These are phyloP conservation scores for Micrastur ruficollis DNA, from an alignment of 2,797 vertebrate species.

Conservation along the genomic window DNA sequence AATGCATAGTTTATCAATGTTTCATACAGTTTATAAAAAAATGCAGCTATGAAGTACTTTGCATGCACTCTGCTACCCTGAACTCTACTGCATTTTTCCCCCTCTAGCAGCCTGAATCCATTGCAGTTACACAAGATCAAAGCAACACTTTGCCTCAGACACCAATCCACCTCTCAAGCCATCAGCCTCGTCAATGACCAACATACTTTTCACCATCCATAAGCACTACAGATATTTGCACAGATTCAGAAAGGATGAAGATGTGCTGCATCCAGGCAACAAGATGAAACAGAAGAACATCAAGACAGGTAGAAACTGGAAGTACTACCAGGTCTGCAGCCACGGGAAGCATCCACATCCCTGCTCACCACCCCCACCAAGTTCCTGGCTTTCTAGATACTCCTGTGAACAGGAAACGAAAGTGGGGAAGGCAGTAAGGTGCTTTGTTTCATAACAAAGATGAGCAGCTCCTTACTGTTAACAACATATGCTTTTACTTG, in stretches of 20 bases:
- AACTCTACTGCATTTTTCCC: not conserved
- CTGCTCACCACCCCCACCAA: not conserved
- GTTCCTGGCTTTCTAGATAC: not conserved
- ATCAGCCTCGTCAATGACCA: not conserved
- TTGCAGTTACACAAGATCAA: not conserved
- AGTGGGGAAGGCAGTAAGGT: not conserved
- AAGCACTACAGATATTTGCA: not conserved
- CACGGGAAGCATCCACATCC: not conserved
- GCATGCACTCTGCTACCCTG: not conserved
- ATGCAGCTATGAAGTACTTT: not conserved
- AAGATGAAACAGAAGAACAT: not conserved
- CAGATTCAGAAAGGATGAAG: not conserved
- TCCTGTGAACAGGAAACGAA: not conserved
- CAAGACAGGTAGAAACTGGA: not conserved
- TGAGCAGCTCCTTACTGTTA: not conserved
- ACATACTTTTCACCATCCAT: not conserved
- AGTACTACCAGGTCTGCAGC: not conserved
- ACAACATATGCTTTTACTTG: not conserved
- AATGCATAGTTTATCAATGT: not conserved
- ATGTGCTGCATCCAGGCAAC: not conserved
- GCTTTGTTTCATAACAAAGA: fast-evolving
- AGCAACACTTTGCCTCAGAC: not conserved
- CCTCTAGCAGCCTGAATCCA: not conserved
- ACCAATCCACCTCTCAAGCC: not conserved
- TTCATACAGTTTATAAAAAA: not conserved